A percentile compares a stretch with the other conserved stretches of the same genome.
phyloP scores from a whole-genome alignment of 2,888 invertebrate species.

The Elysia crispata region DNA sequence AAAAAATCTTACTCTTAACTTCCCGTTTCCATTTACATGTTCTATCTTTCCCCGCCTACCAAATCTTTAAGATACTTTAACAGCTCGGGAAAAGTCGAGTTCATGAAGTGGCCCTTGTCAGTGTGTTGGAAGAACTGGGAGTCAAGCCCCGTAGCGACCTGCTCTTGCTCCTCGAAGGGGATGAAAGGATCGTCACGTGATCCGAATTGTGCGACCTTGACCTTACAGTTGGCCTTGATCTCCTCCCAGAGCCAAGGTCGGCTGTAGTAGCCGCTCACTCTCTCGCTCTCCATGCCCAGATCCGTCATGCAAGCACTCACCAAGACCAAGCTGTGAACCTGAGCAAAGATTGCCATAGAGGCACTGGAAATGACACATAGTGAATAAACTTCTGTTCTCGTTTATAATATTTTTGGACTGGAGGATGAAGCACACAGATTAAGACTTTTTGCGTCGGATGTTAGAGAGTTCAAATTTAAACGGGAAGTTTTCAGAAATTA shows the following conservation, averaged over 20 bases:
- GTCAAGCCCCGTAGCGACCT: conserved; percentile 62
- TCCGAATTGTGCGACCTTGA: conserved; percentile 69
- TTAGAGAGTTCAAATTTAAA: too few relatives aligned
- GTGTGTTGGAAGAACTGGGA: conserved; percentile 63
- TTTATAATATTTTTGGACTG: too few relatives aligned
- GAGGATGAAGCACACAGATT: too few relatives aligned
- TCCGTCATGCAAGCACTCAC: conserved; percentile 72
- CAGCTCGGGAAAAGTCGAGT: conserved; percentile 66
- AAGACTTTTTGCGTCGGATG: too few relatives aligned
- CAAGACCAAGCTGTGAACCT: conserved; percentile 69
- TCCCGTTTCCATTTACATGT: conserved; percentile 10
- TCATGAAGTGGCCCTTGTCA: conserved; percentile 72
- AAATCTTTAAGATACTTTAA: conserved; percentile 56
- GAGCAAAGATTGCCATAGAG: too few relatives aligned
- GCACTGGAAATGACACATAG: too few relatives aligned
- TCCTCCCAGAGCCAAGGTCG: conserved; percentile 72
- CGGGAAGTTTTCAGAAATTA: too few relatives aligned
- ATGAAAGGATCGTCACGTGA: conserved; percentile 73
- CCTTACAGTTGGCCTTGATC: conserved; percentile 62
- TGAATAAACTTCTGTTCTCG: too few relatives aligned
- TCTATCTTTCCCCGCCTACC: neutral
- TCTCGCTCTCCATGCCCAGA: conserved; percentile 67
- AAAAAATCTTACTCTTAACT: conserved; percentile 2
- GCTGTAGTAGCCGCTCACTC: conserved; percentile 71
- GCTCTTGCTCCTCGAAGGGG: conserved; percentile 64